These are phyloP conservation scores for Zapornia atra DNA, from an alignment of 2,113 vertebrate species.

Conservation along the genomic window DNA sequence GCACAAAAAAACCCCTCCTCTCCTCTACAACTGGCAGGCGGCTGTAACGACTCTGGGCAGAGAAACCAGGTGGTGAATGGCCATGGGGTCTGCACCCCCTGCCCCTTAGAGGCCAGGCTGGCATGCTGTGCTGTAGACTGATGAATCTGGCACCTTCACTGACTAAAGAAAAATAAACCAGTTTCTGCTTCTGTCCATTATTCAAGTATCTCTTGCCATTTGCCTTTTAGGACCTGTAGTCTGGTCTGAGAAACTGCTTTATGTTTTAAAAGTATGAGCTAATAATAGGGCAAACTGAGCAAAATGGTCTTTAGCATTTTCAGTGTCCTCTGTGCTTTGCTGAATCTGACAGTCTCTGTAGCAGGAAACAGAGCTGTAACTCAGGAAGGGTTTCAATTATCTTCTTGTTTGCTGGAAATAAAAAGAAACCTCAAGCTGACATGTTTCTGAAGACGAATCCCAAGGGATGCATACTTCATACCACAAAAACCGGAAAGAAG, in stretches of 20 bases:
- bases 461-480: conserved; percentile 33
- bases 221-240: not conserved
- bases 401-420: conserved; percentile 68
- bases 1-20: not conserved
- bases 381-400: conserved; percentile 65
- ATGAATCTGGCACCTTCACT: not conserved
- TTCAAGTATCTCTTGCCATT: not conserved
- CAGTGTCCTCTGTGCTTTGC: not conserved
- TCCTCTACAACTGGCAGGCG: not conserved
- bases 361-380: conserved; percentile 33
- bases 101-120: not conserved
- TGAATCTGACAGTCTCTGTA: not conserved
- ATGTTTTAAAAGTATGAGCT: not conserved
- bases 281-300: not conserved
- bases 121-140: rapidly evolving
- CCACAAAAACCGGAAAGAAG: conserved; percentile 50
- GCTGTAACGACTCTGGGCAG: not conserved
- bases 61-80: not conserved
- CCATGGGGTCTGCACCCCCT: not conserved
- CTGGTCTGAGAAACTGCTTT: not conserved
- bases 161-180: not conserved
- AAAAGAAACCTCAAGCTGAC: conserved; percentile 58
- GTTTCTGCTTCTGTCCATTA: not conserved
- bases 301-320: not conserved
- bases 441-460: conserved; percentile 50